Conservation (phyloP, 37 sponge, comb jelly and placozoan genomes). For the Geodia barretti region DNA sequence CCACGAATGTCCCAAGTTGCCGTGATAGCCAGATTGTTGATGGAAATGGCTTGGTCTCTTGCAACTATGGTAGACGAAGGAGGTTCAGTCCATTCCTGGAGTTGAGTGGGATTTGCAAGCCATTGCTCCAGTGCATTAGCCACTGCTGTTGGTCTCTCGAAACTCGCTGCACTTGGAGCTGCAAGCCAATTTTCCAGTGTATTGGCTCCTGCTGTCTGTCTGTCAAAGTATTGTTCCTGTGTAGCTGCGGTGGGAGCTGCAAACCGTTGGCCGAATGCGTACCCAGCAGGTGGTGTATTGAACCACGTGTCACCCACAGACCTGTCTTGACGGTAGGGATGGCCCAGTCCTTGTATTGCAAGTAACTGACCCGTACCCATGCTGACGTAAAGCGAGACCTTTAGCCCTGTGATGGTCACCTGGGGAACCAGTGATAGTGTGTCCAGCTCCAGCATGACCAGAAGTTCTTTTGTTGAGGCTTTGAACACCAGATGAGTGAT, state of each 20-base stretch:
- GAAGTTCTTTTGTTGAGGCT: background rate
- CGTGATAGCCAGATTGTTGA: background rate
- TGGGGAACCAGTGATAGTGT: background rate
- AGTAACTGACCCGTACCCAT: background rate
- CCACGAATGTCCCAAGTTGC: background rate
- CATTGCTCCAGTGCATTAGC: too few relatives aligned
- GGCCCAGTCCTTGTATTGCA: too few relatives aligned
- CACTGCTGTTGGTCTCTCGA: too few relatives aligned
- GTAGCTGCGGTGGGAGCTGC: too few relatives aligned
- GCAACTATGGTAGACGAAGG: too few relatives aligned
- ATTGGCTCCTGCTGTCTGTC: too few relatives aligned
- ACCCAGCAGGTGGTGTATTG: background rate
- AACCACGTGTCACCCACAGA: background rate
- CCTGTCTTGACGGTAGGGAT: too few relatives aligned
- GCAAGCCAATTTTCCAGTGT: too few relatives aligned
- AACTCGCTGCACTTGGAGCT: too few relatives aligned
- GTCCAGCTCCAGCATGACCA: background rate
- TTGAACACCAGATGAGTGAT: background rate
- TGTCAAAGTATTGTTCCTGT: background rate
- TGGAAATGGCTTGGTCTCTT: background rate
- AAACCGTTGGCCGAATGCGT: too few relatives aligned
- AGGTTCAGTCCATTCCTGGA: too few relatives aligned
- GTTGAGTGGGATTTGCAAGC: too few relatives aligned
- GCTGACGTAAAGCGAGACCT: background rate
- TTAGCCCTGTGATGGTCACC: background rate